Base-by-base conservation (phyloP, 2,888 invertebrate genomes). In the Volucella bombylans region DNA sequence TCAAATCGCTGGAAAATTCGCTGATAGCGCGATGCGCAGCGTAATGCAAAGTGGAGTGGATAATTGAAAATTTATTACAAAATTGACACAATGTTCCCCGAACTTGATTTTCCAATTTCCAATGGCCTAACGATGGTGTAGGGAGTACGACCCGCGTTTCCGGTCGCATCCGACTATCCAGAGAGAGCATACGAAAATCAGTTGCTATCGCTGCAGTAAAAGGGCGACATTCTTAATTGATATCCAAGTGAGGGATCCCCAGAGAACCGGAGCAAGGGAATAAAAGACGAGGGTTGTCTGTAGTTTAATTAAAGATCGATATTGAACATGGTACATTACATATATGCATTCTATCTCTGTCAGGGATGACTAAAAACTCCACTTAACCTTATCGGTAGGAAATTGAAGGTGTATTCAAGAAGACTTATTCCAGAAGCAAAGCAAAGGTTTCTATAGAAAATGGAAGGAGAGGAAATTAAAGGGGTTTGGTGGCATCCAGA, bases 11-110 rank as follows among this genome's bases (percentile, higher is more conserved):
- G 14, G 41, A 64, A 38, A 10, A 50, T 23, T 23, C 23, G 23
- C 31, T 31, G 1, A 6, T 31, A 31, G 6, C 6, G 6, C 6
- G 6, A 31, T 2, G 31, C 31, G 31, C 31, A 31, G 31, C 31
- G 14, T n/a, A 15, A 52, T 45, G 55, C 55, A 47, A 61, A 45
- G 1, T 38, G 23, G 15, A 71, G 15, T 11, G 72, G 62, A 72
- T 52, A 72, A 72, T 72, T 62, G 72, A 62, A 52, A 54, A 72
- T 54, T 54, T 72, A 72, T 71, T 71, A 55, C 18, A 18, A 50
- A 43, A 71, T 52, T 62, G 62, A 72, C 41, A 62, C 50, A 45
- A 11, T 11, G 4, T 45, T 11, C 4, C 4, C n/a, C 45, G 23
- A 31, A 31, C 31, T 6, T 6, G 31, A 31, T 54, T 62, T 72